phyloP scores from a whole-genome alignment of 2,797 vertebrate genomes.

The Liparis tanakae region DNA sequence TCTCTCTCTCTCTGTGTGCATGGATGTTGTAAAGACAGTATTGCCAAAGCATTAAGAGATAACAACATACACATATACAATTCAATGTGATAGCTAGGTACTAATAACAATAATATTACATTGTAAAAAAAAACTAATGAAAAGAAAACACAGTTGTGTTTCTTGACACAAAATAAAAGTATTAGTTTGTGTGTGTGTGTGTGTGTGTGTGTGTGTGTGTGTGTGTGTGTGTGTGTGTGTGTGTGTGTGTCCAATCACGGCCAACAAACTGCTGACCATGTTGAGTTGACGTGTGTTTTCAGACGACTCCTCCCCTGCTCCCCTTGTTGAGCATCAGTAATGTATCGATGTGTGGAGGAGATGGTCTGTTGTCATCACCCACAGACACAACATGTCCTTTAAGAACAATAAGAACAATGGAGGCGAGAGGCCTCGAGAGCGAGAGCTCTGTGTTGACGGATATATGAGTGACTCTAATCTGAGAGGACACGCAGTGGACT shows the following conservation, averaged over 20 bases:
- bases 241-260: not conserved
- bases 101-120: too few species aligned
- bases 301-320: not conserved
- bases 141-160: too few species aligned
- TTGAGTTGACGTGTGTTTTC: slow-evolving; percentile 2
- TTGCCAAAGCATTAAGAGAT: too few species aligned
- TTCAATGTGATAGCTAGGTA: too few species aligned
- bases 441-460: slow-evolving; percentile 11
- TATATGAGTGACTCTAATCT: not conserved
- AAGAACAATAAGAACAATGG: not conserved
- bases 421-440: not conserved
- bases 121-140: too few species aligned
- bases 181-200: too few species aligned
- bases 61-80: too few species aligned
- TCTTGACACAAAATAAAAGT: too few species aligned
- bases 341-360: not conserved
- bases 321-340: not conserved
- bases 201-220: too few species aligned
- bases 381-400: not conserved
- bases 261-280: not conserved
- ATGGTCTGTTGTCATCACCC: not conserved
- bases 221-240: too few species aligned
- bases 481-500: not conserved
- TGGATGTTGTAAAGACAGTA: too few species aligned
- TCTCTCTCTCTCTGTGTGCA: too few species aligned